Evolutionary conservation across 2,888 invertebrate genomes (phyloP).

Genomic region (Amiota mariae): DNA sequence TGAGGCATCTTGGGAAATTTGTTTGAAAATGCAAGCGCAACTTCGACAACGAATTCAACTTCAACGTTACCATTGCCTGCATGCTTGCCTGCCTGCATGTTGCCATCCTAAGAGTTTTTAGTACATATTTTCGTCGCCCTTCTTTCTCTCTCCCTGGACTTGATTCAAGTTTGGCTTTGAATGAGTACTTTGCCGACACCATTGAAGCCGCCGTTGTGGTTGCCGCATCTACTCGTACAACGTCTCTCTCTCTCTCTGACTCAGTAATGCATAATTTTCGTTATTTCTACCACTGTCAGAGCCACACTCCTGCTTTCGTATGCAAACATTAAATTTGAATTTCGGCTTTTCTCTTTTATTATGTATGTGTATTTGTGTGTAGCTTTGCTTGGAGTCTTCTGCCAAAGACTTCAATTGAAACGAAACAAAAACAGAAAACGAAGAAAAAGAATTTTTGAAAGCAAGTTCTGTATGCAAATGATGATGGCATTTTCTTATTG

Average conservation of each 20-base stretch:
- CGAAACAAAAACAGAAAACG: no score
- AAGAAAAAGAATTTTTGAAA: no score
- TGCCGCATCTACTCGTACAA: constrained; percentile 5
- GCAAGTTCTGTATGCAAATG: no score
- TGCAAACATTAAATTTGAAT: constrained; percentile 30
- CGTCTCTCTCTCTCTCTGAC: not conserved
- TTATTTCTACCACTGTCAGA: no score
- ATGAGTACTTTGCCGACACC: constrained; percentile 9
- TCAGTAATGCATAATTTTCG: constrained; percentile 14
- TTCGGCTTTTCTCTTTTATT: constrained; percentile 17
- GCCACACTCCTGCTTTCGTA: constrained; percentile 22
- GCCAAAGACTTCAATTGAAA: no score
- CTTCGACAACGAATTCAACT: not conserved
- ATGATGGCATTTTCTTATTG: no score
- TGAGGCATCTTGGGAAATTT: constrained; percentile 14
- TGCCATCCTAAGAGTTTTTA: no score
- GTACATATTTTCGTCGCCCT: no score
- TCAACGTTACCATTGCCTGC: no score
- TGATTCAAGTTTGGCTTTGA: constrained; percentile 21
- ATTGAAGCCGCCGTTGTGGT: constrained; percentile 5
- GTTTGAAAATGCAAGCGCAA: constrained; percentile 9
- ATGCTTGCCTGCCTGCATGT: no score
- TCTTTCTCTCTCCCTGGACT: constrained; percentile 31
- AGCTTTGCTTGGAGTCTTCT: no score
- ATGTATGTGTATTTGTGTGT: no score